Conservation (phyloP, 2,797 vertebrate species). For the Dendrocincla fuliginosa region DNA sequence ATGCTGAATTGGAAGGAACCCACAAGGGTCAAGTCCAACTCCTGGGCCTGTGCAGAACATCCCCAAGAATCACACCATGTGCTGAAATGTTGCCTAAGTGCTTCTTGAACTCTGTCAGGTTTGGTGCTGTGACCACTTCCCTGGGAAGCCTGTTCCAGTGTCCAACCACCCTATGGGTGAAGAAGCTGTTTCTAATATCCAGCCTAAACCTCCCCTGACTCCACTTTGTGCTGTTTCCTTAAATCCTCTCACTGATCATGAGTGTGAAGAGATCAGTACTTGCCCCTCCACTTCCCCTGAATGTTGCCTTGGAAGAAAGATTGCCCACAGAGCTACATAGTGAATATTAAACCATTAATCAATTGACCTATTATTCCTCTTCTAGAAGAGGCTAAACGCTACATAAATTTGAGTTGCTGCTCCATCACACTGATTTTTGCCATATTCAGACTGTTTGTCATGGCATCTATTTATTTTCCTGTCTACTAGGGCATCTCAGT, state of each 20-base stretch:
- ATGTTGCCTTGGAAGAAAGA: background rate
- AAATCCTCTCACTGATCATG: background rate
- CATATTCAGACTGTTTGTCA: background rate
- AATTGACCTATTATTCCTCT: background rate
- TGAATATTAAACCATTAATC: background rate
- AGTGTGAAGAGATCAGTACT: background rate
- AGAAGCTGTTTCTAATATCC: background rate
- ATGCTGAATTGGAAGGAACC: background rate
- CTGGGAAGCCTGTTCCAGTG: background rate
- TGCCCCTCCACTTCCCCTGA: background rate
- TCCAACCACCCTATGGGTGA: background rate
- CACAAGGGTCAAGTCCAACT: background rate
- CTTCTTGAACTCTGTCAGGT: background rate
- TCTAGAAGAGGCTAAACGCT: background rate
- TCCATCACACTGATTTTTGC: background rate
- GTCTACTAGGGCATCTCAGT: background rate
- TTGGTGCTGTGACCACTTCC: background rate
- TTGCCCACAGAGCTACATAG: background rate
- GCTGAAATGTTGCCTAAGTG: rapidly evolving
- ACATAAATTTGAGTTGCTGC: background rate
- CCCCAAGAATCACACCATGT: background rate
- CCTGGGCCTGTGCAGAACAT: background rate
- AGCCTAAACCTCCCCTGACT: background rate
- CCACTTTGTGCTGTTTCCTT: background rate
- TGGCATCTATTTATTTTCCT: background rate